phyloP scores from a whole-genome alignment of 2,113 vertebrate genomes.

The Eretmochelys imbricata region DNA sequence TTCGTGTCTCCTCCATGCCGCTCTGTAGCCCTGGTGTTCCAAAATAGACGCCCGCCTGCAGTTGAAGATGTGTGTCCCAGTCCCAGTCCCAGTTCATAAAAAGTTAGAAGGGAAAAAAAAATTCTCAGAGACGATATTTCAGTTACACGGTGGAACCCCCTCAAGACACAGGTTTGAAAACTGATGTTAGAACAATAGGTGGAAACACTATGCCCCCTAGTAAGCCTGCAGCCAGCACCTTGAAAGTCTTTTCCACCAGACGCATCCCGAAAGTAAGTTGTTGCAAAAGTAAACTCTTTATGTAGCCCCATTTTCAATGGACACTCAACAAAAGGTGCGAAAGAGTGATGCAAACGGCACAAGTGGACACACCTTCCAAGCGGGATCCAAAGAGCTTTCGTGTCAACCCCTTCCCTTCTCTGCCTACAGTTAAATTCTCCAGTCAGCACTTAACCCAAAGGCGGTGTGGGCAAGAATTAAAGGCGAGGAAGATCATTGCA shows the following conservation, averaged over 20 bases:
- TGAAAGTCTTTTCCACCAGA: background rate
- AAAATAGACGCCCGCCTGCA: background rate
- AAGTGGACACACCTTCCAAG: background rate
- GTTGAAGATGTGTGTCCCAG: constrained; percentile 10
- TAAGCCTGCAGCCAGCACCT: constrained; percentile 14
- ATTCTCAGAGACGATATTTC: background rate
- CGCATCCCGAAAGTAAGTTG: background rate
- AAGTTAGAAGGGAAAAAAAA: background rate
- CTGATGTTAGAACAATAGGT: constrained; percentile 19
- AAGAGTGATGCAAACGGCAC: fast-evolving
- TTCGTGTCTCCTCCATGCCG: background rate
- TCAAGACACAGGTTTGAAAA: background rate
- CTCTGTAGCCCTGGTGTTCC: background rate
- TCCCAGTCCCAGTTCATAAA: background rate
- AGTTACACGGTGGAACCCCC: background rate
- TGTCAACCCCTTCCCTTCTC: background rate
- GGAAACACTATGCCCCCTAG: background rate
- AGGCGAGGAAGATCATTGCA: background rate
- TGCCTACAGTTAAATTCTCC: background rate
- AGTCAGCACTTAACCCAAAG: background rate
- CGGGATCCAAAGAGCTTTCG: background rate
- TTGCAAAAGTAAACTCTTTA: background rate
- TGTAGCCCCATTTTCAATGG: background rate
- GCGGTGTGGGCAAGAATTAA: background rate
- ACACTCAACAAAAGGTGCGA: background rate